Percentiles rank a stretch among this genome's conserved stretches.
phyloP scores from a whole-genome alignment of 2,797 vertebrate genomes.

The Kryptolebias ocellatus region DNA sequence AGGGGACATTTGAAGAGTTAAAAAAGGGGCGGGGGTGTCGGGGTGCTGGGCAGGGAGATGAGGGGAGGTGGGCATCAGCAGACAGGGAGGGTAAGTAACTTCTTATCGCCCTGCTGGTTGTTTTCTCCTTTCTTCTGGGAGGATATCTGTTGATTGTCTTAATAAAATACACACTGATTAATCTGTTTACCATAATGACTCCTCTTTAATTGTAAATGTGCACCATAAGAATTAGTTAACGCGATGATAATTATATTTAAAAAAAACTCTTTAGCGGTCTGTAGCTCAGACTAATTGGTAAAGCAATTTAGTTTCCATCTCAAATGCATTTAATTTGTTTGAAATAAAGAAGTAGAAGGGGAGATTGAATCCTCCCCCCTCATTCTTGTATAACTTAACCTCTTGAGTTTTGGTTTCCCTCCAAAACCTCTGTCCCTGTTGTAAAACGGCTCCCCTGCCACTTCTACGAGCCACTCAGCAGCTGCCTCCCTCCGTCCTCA shows the following conservation, averaged over 20 bases:
- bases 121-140: constrained; percentile 30
- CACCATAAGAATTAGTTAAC: background rate
- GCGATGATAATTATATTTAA: background rate
- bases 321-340: background rate
- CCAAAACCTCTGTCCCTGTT: constrained; percentile 70
- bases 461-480: constrained; percentile 48
- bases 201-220: constrained; percentile 36
- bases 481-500: constrained; percentile 57
- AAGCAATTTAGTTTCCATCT: constrained; percentile 7
- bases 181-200: background rate
- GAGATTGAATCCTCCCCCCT: constrained; percentile 11
- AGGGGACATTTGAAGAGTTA: constrained; percentile 53
- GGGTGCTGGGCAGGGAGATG: constrained; percentile 9
- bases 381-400: constrained; percentile 17
- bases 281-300: constrained; percentile 48
- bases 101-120: constrained; percentile 57
- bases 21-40: constrained; percentile 2
- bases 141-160: constrained; percentile 31
- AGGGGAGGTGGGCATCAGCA: constrained; percentile 1
- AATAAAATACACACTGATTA: constrained; percentile 25
- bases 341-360: background rate
- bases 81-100: constrained; percentile 57
- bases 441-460: constrained; percentile 58
- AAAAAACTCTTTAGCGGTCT: constrained; percentile 1
- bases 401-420: constrained; percentile 74